These are phyloP conservation scores for Desmodus rotundus DNA, from an alignment of 2,113 vertebrate species.

Conservation along the genomic window DNA sequence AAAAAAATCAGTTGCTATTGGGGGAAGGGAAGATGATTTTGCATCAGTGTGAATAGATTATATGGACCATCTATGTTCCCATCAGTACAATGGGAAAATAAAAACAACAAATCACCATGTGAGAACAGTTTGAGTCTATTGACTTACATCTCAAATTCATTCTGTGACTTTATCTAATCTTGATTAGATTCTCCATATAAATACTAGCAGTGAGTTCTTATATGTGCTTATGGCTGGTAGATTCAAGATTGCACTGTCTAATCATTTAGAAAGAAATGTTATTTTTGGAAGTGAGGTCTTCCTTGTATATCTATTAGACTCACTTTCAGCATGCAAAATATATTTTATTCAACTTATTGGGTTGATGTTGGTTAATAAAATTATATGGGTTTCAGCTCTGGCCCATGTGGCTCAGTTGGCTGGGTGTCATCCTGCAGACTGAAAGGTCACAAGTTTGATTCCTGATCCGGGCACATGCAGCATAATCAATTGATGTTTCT, in stretches of 20 bases:
- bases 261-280: slow-evolving; percentile 37
- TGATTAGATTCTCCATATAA: slow-evolving; percentile 39
- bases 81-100: slow-evolving; percentile 13
- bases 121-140: slow-evolving; percentile 19
- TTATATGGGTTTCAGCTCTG: no score
- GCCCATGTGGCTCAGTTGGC: no score
- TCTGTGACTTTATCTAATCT: slow-evolving; percentile 18
- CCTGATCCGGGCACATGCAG: no score
- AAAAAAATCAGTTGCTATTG: not conserved
- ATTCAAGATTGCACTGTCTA: slow-evolving; percentile 16
- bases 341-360: not conserved
- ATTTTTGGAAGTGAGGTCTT: not conserved
- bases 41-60: slow-evolving; percentile 22
- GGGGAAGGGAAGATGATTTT: not conserved
- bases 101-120: slow-evolving; percentile 17
- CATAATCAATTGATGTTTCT: no score
- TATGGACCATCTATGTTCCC: not conserved
- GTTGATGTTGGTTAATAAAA: no score
- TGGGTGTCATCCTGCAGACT: no score
- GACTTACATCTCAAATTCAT: slow-evolving; percentile 20
- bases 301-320: not conserved
- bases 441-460: no score
- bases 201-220: slow-evolving; percentile 7
- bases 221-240: not conserved
- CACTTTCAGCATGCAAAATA: not conserved